Evolutionary conservation across 2,888 invertebrate genomes (phyloP), one percentile per base, ranked within the genome.

Genomic region (Ophion slaviceki): DNA sequence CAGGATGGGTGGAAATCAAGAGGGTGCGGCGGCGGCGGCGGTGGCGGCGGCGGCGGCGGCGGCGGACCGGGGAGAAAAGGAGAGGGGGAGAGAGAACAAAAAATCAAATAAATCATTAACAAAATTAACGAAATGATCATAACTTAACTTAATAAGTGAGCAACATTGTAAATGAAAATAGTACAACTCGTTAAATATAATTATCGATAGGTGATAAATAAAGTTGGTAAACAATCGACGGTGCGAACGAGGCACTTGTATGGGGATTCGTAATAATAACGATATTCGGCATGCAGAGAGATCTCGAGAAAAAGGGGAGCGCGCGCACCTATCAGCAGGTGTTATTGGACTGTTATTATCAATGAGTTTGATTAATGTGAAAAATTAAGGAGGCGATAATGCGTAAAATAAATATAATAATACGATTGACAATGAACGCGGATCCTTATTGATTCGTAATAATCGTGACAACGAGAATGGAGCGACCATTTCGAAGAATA

Each of bases 81-180:
- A 24, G 24, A 24, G 70, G 86, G 81, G 80, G 87, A 86, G 82
- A 75, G 82, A 74, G 77, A 82, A 84, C 82, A 81, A 81, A 74
- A 53, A 74, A 75, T 76, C 64, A 72, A 74, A 66, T 61, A 71
- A 80, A 77, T 28, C 20, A 84, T 57, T 72, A 59, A 72, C 1
- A n/a, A 66, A 82, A 72, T 72, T 72, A 76, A 80, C 78, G 57
- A 61, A 84, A 83, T 68, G 78, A 68, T 57, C 84, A 80, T 71
- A 2, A 24, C 40, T 40, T 20, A 24, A 74, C 20, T 20, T 14
- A 61, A 40, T 28, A 45, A 20, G 20, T 24, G n/a, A 68, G n/a
- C 17, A 57, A 36, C 57, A 11, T 68, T 5, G 45, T 14, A 24
- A 68, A 47, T 68, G 32, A 24, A 68, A 68, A 47, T 40, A 20